phyloP scores from a whole-genome alignment of 2,113 vertebrate species.

The Cyrtonyx montezumae region DNA sequence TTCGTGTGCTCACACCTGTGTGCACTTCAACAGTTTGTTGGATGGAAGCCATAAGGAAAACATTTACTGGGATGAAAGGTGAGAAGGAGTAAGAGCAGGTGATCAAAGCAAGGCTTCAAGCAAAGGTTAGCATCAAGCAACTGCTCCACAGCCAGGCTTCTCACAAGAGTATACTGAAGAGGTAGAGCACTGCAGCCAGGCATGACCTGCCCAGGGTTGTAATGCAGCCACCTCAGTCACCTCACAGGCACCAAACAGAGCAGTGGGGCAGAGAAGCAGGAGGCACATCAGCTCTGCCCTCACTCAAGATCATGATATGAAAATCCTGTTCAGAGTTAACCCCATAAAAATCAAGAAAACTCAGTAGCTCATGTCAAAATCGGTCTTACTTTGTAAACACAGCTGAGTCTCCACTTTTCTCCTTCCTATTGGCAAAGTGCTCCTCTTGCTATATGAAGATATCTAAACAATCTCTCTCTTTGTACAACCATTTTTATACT shows the following conservation, averaged over 20 bases:
- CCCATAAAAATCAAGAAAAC: conserved; percentile 22
- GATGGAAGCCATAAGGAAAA: conserved; percentile 2
- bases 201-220: rapidly evolving
- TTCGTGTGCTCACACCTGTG: neutral
- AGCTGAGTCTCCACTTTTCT: conserved; percentile 53
- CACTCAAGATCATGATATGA: neutral
- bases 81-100: neutral
- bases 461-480: conserved; percentile 55
- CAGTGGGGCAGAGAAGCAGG: neutral
- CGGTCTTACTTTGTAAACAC: conserved; percentile 65
- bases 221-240: neutral
- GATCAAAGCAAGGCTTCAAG: neutral
- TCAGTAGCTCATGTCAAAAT: conserved; percentile 41
- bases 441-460: conserved; percentile 62
- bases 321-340: neutral
- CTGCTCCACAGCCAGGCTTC: neutral
- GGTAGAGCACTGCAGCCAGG: neutral
- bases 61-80: neutral
- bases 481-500: conserved; percentile 22
- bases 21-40: neutral
- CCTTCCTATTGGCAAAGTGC: conserved; percentile 37
- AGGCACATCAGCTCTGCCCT: neutral
- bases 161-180: neutral
- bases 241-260: neutral
- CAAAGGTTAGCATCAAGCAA: neutral